Evolutionary conservation across 2,888 invertebrate genomes (phyloP).

Genomic region (Cyaniris semiargus): DNA sequence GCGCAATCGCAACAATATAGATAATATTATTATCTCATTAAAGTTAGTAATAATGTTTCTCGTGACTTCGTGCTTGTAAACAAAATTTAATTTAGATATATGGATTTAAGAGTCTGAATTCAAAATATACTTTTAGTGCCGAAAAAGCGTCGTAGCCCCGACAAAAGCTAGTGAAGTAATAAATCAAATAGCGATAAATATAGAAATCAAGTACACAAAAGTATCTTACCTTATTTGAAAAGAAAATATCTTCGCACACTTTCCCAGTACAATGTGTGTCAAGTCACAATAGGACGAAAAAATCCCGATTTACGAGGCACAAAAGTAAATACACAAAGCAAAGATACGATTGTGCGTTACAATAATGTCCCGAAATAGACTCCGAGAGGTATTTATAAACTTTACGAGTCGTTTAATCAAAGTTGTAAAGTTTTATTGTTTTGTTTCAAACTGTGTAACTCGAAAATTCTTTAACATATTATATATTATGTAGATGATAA

Average conservation of each 20-base stretch:
- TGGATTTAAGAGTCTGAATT: no score
- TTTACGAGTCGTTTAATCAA: not conserved
- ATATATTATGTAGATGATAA: no score
- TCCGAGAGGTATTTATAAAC: not conserved
- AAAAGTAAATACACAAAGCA: constrained; percentile 18
- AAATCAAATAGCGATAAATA: not conserved
- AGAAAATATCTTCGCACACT: not conserved
- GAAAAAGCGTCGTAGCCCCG: not conserved
- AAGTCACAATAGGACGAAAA: not conserved
- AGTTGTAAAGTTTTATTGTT: not conserved
- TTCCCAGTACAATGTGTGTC: not conserved
- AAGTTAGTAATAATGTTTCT: no score
- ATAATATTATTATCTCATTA: no score
- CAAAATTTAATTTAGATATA: no score
- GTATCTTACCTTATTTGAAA: constrained; percentile 11
- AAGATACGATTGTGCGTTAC: constrained; percentile 15
- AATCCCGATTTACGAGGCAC: not conserved
- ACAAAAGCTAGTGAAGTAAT: not conserved
- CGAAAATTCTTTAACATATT: no score
- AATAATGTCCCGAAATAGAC: not conserved
- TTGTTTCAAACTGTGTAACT: not conserved
- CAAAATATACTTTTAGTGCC: no score
- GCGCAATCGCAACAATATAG: no score
- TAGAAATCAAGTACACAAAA: not conserved
- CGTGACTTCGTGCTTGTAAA: no score